Conservation (phyloP, 2,113 vertebrate genomes). For the Coptodon bakossiorum region DNA sequence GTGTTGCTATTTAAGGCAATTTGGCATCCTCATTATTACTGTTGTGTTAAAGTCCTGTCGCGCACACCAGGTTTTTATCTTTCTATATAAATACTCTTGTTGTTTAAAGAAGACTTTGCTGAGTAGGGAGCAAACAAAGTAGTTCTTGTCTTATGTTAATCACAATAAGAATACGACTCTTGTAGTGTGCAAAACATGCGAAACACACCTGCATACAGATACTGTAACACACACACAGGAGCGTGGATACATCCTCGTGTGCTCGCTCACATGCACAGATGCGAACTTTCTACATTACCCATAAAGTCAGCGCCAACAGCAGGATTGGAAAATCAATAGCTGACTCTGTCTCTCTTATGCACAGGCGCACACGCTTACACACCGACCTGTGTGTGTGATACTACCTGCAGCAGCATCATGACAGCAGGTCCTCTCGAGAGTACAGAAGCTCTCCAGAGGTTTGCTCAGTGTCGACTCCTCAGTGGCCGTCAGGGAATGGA, state of each 20-base stretch:
- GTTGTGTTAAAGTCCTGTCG: neutral
- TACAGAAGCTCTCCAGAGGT: slow-evolving; percentile 30
- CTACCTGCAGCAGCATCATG: neutral
- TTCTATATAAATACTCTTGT: neutral
- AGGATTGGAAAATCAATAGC: slow-evolving; percentile 19
- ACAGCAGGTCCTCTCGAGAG: slow-evolving; percentile 12
- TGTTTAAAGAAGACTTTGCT: neutral
- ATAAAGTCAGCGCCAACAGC: slow-evolving; percentile 18
- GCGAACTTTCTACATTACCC: neutral
- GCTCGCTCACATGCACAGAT: neutral
- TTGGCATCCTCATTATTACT: neutral
- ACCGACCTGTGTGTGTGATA: neutral
- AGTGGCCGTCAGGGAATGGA: slow-evolving; percentile 8
- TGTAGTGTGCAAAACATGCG: neutral
- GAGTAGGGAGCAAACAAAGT: neutral
- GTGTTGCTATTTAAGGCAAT: neutral
- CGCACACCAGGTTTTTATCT: neutral
- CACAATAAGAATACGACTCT: neutral
- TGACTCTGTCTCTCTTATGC: neutral
- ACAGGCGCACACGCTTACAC: neutral
- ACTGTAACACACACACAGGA: neutral
- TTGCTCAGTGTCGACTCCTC: neutral
- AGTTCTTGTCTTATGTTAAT: neutral
- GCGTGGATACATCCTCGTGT: neutral
- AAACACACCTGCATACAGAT: neutral